Evolutionary conservation across 2,888 invertebrate genomes (phyloP).

Genomic region (Acronicta aceris): DNA sequence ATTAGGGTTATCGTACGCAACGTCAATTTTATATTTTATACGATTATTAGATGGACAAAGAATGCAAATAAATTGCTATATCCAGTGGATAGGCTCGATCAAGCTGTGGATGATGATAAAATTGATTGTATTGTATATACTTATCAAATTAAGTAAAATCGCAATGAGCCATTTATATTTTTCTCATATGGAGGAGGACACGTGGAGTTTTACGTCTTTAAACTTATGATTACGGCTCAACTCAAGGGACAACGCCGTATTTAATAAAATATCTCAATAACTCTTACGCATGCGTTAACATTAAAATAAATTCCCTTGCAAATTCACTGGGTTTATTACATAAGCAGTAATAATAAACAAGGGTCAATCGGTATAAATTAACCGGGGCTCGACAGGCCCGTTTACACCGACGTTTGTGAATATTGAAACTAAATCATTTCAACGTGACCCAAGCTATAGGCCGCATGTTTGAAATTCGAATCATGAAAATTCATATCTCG

Average conservation of each 20-base stretch:
- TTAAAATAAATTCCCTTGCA: slow-evolving; percentile 77
- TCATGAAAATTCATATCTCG: slow-evolving; percentile 54
- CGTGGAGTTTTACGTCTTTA: too few species aligned
- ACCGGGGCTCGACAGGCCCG: slow-evolving; percentile 71
- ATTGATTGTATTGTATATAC: too few species aligned
- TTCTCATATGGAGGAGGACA: too few species aligned
- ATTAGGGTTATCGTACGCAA: too few species aligned
- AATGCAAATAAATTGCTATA: too few species aligned
- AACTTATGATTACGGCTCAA: background rate
- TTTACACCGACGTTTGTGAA: slow-evolving; percentile 76
- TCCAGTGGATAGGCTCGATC: too few species aligned
- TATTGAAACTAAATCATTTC: slow-evolving; percentile 85
- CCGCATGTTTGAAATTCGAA: slow-evolving; percentile 40
- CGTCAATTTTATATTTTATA: too few species aligned
- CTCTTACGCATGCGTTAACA: slow-evolving; percentile 58
- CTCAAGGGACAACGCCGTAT: background rate
- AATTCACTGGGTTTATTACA: slow-evolving; percentile 76
- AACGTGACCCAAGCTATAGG: slow-evolving; percentile 69
- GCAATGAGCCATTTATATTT: too few species aligned
- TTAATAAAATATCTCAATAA: slow-evolving; percentile 18
- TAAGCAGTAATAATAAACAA: slow-evolving; percentile 78
- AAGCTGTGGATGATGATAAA: too few species aligned
- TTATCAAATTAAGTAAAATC: too few species aligned
- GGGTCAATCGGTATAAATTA: slow-evolving; percentile 81
- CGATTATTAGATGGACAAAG: too few species aligned